Evolutionary conservation across 1,140 invertebrate genomes (phyloP).

Genomic region (Copidosoma floridanum): DNA sequence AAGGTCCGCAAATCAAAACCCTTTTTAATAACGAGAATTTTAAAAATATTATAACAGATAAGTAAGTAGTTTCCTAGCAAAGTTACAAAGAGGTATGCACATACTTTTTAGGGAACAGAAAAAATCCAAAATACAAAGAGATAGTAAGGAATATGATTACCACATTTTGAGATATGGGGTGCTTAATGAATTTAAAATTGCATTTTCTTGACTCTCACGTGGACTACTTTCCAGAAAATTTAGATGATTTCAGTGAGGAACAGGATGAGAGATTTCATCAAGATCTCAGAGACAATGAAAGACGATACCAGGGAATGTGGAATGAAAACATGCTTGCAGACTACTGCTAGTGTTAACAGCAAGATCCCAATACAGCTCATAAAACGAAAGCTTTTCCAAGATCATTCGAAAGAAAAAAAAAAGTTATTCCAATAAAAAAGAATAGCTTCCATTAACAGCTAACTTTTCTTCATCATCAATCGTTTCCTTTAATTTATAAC

Average conservation of each 20-base stretch:
- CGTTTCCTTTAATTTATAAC: too few species aligned
- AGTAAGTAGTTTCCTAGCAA: slow-evolving; percentile 10
- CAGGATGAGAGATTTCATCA: too few species aligned
- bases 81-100: slow-evolving; percentile 5
- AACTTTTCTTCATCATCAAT: too few species aligned
- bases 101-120: not conserved
- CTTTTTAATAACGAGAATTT: too few species aligned
- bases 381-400: not conserved
- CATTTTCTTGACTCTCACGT: too few species aligned
- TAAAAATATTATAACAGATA: slow-evolving; percentile 33
- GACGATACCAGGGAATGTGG: too few species aligned
- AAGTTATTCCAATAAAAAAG: not conserved
- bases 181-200: too few species aligned
- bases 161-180: not conserved
- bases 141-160: not conserved
- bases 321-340: not conserved
- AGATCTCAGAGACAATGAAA: not conserved
- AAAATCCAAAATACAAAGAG: too few species aligned
- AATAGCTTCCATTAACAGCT: too few species aligned
- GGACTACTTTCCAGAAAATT: too few species aligned
- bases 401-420: not conserved
- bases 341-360: not conserved
- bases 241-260: too few species aligned
- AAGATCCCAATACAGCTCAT: not conserved
- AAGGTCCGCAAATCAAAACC: not conserved